Conservation (phyloP, 1,140 invertebrate species). For the Pseudomyrmex flavicornis region DNA sequence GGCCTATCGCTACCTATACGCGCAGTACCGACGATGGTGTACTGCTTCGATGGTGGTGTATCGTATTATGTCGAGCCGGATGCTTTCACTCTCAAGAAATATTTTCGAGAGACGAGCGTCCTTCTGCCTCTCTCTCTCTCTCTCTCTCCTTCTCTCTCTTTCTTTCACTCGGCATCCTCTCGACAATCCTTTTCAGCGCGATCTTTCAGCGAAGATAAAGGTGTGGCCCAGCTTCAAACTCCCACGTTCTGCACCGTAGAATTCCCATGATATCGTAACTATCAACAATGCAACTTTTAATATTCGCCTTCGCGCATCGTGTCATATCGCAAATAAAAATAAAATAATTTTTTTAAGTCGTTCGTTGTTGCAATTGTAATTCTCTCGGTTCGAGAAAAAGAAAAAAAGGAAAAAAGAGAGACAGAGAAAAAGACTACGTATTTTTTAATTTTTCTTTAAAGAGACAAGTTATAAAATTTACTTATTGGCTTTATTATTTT, state of each 20-base stretch:
- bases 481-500: too few relatives aligned
- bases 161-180: neutral
- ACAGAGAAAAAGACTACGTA: too few relatives aligned
- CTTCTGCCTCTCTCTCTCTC: conserved; percentile 44
- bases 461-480: too few relatives aligned
- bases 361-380: neutral
- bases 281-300: conserved; percentile 31
- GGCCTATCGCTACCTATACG: conserved; percentile 65
- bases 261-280: conserved; percentile 64
- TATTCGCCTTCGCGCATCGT: neutral
- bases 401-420: too few relatives aligned
- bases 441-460: too few relatives aligned
- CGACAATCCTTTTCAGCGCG: conserved; percentile 54
- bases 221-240: conserved; percentile 66
- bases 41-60: conserved; percentile 37
- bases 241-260: conserved; percentile 65
- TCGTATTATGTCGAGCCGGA: conserved; percentile 58
- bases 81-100: conserved; percentile 76
- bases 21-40: conserved; percentile 36
- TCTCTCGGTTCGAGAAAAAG: too few relatives aligned
- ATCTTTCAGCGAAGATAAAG: conserved; percentile 59
- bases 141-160: conserved; percentile 17
- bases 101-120: conserved; percentile 68
- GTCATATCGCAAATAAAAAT: neutral
- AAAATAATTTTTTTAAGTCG: neutral